Base-by-base conservation (phyloP, 2,797 vertebrate genomes). In the Mallotus villosus region DNA sequence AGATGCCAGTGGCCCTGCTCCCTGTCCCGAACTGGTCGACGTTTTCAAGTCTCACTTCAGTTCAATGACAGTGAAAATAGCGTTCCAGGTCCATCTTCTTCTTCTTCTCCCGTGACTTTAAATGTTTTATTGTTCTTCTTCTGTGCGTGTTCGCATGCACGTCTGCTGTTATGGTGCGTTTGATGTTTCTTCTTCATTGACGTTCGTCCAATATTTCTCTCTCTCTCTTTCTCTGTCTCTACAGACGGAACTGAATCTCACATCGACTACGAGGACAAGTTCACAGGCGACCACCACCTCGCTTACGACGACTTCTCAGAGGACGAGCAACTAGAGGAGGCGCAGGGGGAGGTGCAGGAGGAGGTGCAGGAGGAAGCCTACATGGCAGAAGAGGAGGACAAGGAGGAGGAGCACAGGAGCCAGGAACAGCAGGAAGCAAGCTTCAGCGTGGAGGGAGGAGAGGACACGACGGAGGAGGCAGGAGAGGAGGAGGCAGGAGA, bases 261-360 rank as follows among this genome's bases (percentile, higher is more conserved):
- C 8, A 81, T 96, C 37, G 96, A 99, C 88, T 98, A 97, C 12
- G 96, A 97, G 83, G 96, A 97, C 78, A 94, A 94, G 77, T 96
- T 97, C 73, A 90, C 94, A 0, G 94, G 96, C 49, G 94, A 92
- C 72, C 85, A 90, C 72, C 91, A 92, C 0, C 82, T 92, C 76
- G 82, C 93, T 67, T 91, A 87, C 0, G 72, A 73, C n/a, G 87
- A 0, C 1, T 29, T 19, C 27, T 4, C 46, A 9, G 51, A 60
- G 22, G 82, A 79, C 25, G 86, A 88, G 61, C 84, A 79, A 74
- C 82, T 29, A 0, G 77, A 86, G 72, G 91, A 82, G 22, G 75
- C 76, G 27, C 84, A 85, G 0, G 86, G 87, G 0, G 74, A 86
- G 77, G 67, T 88, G 76, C 74, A 78, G 0, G 73, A 80, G 75